These are phyloP conservation scores for Hanleya hanleyi DNA, from an alignment of 2,888 invertebrate species.

Conservation along the genomic window DNA sequence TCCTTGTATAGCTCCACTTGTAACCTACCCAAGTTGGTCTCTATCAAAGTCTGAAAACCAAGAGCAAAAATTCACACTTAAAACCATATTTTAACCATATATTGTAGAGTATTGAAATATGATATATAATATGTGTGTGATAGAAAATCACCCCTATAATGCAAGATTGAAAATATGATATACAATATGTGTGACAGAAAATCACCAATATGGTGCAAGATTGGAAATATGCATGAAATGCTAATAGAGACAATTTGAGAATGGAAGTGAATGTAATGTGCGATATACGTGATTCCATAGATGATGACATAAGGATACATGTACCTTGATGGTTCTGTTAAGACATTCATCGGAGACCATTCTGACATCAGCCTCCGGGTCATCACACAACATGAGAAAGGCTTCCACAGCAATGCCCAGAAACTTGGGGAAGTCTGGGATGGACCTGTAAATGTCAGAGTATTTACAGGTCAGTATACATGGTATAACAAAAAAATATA, in stretches of 20 bases:
- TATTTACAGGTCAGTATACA: too few species aligned
- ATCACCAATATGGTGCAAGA: neutral
- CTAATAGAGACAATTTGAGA: neutral
- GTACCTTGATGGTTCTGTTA: constrained; percentile 83
- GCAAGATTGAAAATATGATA: neutral
- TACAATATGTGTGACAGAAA: neutral
- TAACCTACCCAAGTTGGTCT: constrained; percentile 82
- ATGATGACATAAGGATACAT: neutral
- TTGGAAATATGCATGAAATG: neutral
- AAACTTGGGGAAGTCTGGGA: constrained; percentile 76
- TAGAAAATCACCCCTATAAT: neutral
- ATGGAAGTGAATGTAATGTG: neutral
- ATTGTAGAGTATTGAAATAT: too few species aligned
- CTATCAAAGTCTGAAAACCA: constrained; percentile 75
- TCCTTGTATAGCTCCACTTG: constrained; percentile 88
- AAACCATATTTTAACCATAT: too few species aligned
- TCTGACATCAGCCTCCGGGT: constrained; percentile 84
- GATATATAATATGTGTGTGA: neutral
- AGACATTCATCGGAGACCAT: constrained; percentile 88
- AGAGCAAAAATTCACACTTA: too few species aligned
- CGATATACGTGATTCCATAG: neutral
- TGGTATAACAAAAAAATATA: too few species aligned
- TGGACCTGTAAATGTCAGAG: constrained; percentile 69
- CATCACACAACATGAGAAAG: constrained; percentile 81
- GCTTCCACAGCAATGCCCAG: constrained; percentile 83